A percentile compares a stretch with the other conserved stretches of the same genome.
phyloP scores from a whole-genome alignment of 2,113 vertebrate species.

The Chascanopsetta lugubris region DNA sequence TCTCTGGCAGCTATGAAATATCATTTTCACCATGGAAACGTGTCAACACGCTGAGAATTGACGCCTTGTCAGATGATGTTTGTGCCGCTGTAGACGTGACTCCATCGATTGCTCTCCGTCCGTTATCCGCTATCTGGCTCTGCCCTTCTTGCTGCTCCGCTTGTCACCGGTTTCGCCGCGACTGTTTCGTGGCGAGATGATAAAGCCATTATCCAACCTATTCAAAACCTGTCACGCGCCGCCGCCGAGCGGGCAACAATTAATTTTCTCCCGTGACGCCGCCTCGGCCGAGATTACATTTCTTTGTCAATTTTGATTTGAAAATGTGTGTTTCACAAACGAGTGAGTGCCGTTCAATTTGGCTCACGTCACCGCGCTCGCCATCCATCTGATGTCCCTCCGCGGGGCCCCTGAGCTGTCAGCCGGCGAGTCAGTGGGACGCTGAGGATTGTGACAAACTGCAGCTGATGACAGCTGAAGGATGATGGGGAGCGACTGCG shows the following conservation, averaged over 20 bases:
- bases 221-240: conserved; percentile 63
- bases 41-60: conserved; percentile 24
- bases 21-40: conserved; percentile 29
- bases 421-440: conserved; percentile 42
- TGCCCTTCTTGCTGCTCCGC: conserved; percentile 44
- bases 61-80: conserved; percentile 44
- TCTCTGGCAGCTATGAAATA: conserved; percentile 35
- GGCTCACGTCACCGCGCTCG: conserved; percentile 38
- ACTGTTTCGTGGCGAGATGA: conserved; percentile 55
- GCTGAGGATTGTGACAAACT: conserved; percentile 58
- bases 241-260: conserved; percentile 56
- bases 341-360: conserved; percentile 29
- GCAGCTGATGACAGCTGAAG: conserved; percentile 58
- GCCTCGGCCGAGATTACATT: conserved; percentile 54
- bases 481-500: conserved; percentile 36
- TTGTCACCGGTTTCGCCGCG: conserved; percentile 58
- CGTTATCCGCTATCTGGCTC: conserved; percentile 23
- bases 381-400: conserved; percentile 60
- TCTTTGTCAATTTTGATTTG: conserved; percentile 67
- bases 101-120: conserved; percentile 41
- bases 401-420: conserved; percentile 56
- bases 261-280: conserved; percentile 66
- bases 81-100: conserved; percentile 17
- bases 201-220: conserved; percentile 71
- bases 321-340: conserved; percentile 60